These are phyloP conservation scores for Diabrotica virgifera DNA, from an alignment of 1,140 invertebrate species.

Conservation along the genomic window DNA sequence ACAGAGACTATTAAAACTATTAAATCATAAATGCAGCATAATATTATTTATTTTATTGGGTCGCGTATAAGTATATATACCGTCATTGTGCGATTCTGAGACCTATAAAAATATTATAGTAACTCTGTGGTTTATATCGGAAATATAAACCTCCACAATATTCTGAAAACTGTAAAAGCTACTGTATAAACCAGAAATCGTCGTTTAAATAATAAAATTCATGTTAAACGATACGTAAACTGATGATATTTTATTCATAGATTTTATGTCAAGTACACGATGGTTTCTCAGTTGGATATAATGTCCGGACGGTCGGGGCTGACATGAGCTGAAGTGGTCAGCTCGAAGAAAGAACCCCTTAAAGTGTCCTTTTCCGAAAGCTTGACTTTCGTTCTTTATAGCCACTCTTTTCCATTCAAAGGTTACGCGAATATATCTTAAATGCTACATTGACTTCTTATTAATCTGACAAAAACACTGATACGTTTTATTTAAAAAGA, in stretches of 20 bases:
- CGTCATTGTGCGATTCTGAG: no score
- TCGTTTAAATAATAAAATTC: conserved; percentile 20
- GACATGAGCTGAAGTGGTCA: conserved; percentile 20
- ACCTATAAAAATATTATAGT: no score
- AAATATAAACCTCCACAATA: conserved; percentile 4
- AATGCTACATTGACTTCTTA: conserved; percentile 15
- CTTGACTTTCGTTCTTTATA: conserved; percentile 9
- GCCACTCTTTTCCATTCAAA: conserved; percentile 19
- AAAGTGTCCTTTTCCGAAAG: conserved; percentile 12
- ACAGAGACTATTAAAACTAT: no score
- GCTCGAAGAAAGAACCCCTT: conserved; percentile 13
- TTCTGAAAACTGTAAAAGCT: conserved; percentile 7
- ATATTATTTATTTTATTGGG: no score
- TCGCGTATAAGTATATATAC: no score
- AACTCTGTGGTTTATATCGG: not conserved
- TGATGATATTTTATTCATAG: conserved; percentile 21
- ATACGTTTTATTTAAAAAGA: not conserved
- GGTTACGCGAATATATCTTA: conserved; percentile 16
- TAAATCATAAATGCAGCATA: no score
- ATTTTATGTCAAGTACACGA: conserved; percentile 19
- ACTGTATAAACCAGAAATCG: conserved; percentile 8
- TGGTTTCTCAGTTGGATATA: conserved; percentile 18
- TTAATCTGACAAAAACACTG: conserved; percentile 18
- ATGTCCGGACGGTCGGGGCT: conserved; percentile 11
- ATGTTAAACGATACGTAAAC: conserved; percentile 16